These are phyloP conservation scores for Amblyraja radiata DNA, from an alignment of 2,797 vertebrate genomes.

Conservation along the genomic window DNA sequence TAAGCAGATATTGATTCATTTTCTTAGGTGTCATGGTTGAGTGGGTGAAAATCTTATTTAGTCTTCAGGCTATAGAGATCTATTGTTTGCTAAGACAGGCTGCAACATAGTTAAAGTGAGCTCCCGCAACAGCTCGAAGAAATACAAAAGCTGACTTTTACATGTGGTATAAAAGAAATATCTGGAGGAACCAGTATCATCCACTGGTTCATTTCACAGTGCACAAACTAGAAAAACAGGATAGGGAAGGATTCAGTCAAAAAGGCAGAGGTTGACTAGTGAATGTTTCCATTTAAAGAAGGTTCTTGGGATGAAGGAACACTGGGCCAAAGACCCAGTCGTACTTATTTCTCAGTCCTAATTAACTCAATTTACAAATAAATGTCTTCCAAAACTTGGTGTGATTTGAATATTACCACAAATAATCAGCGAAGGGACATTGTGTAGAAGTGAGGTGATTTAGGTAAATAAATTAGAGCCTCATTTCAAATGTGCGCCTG, in stretches of 20 bases:
- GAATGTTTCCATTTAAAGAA: background rate
- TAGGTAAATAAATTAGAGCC: background rate
- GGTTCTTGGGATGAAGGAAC: background rate
- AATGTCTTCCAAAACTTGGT: background rate
- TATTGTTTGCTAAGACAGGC: background rate
- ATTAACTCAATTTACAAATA: background rate
- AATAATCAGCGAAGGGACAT: background rate
- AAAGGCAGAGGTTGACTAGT: background rate
- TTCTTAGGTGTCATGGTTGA: background rate
- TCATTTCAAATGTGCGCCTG: background rate
- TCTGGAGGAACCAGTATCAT: background rate
- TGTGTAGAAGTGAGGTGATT: background rate
- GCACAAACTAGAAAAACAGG: background rate
- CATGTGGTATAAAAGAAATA: background rate
- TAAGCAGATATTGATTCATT: background rate
- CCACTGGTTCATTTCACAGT: background rate
- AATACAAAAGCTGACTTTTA: background rate
- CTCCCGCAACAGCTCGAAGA: background rate
- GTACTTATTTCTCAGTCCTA: background rate
- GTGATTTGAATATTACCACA: background rate
- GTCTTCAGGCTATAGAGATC: background rate
- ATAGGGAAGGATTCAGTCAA: background rate
- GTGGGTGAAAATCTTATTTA: background rate
- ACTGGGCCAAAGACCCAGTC: background rate
- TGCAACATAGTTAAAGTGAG: background rate